Conservation (phyloP, 1,140 invertebrate species). For the Bombus waltoni region DNA sequence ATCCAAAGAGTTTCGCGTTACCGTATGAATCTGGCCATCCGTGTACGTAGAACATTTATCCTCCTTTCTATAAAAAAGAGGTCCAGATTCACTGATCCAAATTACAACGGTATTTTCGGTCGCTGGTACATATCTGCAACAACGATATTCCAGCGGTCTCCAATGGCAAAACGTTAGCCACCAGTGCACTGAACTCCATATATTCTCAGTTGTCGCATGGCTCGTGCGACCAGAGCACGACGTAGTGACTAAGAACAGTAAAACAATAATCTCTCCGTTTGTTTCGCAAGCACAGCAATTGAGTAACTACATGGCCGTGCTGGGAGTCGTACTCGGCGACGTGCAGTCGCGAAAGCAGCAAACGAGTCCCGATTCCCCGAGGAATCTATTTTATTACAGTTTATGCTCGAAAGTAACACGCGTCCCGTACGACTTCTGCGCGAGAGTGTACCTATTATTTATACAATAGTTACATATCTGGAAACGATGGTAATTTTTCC, state of each 20-base stretch:
- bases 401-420: too few relatives aligned
- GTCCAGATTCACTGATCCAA: too few relatives aligned
- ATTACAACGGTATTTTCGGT: too few relatives aligned
- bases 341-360: not conserved
- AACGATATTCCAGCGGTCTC: not conserved
- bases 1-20: not conserved
- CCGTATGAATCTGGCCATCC: too few relatives aligned
- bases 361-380: not conserved
- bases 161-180: not conserved
- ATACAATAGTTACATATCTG: too few relatives aligned
- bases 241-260: conserved; percentile 46
- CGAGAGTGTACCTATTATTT: too few relatives aligned
- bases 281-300: conserved; percentile 46
- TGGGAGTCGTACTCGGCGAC: not conserved
- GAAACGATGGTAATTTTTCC: too few relatives aligned
- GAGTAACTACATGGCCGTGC: conserved; percentile 27
- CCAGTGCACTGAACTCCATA: not conserved
- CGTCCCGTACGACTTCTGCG: too few relatives aligned
- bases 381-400: not conserved
- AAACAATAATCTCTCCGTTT: conserved; percentile 42
- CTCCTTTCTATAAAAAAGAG: not conserved
- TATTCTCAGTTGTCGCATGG: not conserved
- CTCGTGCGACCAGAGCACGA: not conserved
- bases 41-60: not conserved
- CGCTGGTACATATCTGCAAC: too few relatives aligned